A percentile compares a stretch with the other conserved stretches of the same genome.
Conservation (phyloP, 2,888 invertebrate genomes). For the Petrophora chlorosata region DNA sequence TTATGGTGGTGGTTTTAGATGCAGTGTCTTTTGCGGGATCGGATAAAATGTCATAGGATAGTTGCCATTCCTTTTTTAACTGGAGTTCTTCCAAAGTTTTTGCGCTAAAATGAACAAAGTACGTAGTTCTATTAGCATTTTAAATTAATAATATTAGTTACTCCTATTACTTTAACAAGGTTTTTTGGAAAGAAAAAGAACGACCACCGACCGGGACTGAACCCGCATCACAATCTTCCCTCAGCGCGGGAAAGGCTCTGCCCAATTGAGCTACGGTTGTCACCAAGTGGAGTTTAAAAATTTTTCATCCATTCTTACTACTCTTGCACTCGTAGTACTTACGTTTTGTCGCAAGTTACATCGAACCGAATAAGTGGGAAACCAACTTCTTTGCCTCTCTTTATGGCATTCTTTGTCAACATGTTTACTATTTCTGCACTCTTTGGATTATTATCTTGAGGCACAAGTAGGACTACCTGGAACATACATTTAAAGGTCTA, state of each 20-base stretch:
- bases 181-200: too few species aligned
- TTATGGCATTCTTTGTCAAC: constrained; percentile 62
- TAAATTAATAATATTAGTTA: too few species aligned
- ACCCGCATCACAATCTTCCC: too few species aligned
- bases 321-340: too few species aligned
- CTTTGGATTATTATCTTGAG: constrained; percentile 45
- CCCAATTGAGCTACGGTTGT: too few species aligned
- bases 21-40: constrained; percentile 40
- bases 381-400: constrained; percentile 64
- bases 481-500: constrained; percentile 9
- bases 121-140: background rate
- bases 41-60: constrained; percentile 56
- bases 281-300: too few species aligned
- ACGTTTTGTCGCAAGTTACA: constrained; percentile 59
- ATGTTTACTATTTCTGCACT: constrained; percentile 55
- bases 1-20: background rate
- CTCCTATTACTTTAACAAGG: too few species aligned
- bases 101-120: constrained; percentile 44
- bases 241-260: too few species aligned
- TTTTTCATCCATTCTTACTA: too few species aligned
- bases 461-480: constrained; percentile 69
- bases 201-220: too few species aligned
- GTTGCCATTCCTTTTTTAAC: constrained; percentile 69
- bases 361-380: constrained; percentile 69
- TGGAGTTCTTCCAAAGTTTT: constrained; percentile 57